phyloP scores from a whole-genome alignment of 2,888 invertebrate genomes.

The Leptothorax acervorum region DNA sequence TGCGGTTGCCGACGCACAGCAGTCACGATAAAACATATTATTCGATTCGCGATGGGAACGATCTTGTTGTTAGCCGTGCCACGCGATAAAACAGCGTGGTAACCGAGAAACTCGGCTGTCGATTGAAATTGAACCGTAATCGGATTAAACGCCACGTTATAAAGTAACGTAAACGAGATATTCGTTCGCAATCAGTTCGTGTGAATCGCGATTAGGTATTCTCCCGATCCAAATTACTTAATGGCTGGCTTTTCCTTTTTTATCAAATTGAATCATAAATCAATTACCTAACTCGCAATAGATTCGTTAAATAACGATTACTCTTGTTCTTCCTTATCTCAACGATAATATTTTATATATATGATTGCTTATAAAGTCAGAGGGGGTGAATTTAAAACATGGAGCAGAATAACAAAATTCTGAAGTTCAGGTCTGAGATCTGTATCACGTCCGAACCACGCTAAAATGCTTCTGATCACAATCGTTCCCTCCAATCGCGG shows the following conservation, averaged over 20 bases:
- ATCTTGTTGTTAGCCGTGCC: neutral
- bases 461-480: neutral
- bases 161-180: neutral
- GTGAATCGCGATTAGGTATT: neutral
- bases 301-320: neutral
- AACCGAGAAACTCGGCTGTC: neutral
- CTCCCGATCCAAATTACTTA: neutral
- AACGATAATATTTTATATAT: neutral
- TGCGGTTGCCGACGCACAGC: neutral
- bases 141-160: neutral
- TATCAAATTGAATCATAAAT: neutral
- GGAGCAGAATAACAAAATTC: neutral
- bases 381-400: neutral
- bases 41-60: neutral
- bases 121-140: conserved; percentile 14
- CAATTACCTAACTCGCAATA: neutral
- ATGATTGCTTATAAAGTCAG: neutral
- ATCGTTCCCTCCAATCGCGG: neutral
- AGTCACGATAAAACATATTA: conserved; percentile 9
- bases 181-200: neutral
- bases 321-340: neutral
- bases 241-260: neutral
- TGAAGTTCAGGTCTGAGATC: neutral
- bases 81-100: neutral
- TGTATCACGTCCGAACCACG: neutral